Evolutionary conservation across 2,888 invertebrate species (phyloP).

Genomic region (Lamellibrachia satsuma): DNA sequence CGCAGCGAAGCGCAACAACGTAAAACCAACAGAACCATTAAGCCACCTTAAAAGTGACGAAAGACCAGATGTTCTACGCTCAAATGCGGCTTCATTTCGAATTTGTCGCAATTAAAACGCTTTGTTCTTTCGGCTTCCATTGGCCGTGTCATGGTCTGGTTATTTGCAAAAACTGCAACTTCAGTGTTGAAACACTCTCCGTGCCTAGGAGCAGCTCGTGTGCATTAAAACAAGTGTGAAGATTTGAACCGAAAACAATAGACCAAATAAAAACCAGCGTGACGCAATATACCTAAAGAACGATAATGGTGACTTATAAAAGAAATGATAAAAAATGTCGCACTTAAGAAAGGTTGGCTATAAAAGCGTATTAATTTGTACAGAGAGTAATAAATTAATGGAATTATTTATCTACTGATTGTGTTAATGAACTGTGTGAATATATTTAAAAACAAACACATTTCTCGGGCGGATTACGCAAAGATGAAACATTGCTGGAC

Average conservation of each 20-base stretch:
- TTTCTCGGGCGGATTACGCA: too few species aligned
- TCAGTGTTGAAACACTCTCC: neutral
- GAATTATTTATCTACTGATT: too few species aligned
- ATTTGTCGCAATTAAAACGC: slow-evolving; percentile 13
- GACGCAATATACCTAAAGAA: neutral
- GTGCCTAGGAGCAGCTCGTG: neutral
- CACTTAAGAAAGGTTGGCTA: neutral
- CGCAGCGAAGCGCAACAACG: slow-evolving; percentile 5
- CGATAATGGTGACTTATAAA: neutral
- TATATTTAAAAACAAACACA: too few species aligned
- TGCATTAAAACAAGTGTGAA: slow-evolving; percentile 5
- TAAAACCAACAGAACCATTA: slow-evolving; percentile 17
- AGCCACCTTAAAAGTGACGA: slow-evolving; percentile 5
- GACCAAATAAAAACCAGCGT: neutral
- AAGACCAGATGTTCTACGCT: slow-evolving; percentile 3
- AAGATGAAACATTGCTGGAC: too few species aligned
- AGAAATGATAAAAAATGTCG: neutral
- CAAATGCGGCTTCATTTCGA: slow-evolving; percentile 11
- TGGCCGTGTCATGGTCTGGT: slow-evolving; percentile 9
- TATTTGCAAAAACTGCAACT: neutral
- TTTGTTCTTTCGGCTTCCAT: neutral
- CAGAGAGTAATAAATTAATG: too few species aligned
- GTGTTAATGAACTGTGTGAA: too few species aligned
- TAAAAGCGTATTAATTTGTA: too few species aligned
- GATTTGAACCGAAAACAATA: neutral